phyloP scores from a whole-genome alignment of 2,113 vertebrate species.

The Empidonax traillii region DNA sequence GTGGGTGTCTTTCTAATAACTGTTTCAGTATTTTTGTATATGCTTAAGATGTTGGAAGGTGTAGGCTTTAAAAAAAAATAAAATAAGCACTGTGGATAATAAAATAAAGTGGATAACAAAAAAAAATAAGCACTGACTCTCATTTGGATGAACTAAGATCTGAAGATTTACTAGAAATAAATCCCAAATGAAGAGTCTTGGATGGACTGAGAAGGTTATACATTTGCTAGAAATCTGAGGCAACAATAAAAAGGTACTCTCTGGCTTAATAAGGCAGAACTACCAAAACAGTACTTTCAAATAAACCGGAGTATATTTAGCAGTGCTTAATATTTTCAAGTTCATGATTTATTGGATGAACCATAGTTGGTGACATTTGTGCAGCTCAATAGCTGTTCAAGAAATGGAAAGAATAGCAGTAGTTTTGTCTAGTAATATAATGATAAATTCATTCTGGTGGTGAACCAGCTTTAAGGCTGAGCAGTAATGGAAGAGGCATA shows the following conservation, averaged over 20 bases:
- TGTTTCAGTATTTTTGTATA: neutral
- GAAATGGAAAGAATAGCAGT: neutral
- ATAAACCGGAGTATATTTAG: neutral
- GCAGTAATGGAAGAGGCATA: neutral
- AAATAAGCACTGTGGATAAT: neutral
- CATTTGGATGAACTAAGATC: neutral
- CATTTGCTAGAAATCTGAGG: neutral
- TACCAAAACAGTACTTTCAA: neutral
- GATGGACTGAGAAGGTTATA: neutral
- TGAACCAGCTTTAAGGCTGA: constrained; percentile 2
- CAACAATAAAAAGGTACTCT: neutral
- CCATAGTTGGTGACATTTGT: neutral
- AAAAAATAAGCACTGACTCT: neutral
- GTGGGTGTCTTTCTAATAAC: neutral
- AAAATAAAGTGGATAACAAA: neutral
- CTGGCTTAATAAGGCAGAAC: neutral
- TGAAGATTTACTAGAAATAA: neutral
- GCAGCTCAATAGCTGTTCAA: constrained; percentile 1
- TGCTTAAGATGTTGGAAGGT: neutral
- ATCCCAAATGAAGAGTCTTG: neutral
- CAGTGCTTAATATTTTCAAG: constrained; percentile 5
- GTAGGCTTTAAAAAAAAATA: neutral
- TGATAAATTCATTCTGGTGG: neutral
- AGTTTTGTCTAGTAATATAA: neutral
- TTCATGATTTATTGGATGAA: neutral